A percentile compares a stretch with the other conserved stretches of the same genome.
Evolutionary conservation across 2,797 vertebrate species (phyloP).

Genomic region (Hemibagrus guttatus): DNA sequence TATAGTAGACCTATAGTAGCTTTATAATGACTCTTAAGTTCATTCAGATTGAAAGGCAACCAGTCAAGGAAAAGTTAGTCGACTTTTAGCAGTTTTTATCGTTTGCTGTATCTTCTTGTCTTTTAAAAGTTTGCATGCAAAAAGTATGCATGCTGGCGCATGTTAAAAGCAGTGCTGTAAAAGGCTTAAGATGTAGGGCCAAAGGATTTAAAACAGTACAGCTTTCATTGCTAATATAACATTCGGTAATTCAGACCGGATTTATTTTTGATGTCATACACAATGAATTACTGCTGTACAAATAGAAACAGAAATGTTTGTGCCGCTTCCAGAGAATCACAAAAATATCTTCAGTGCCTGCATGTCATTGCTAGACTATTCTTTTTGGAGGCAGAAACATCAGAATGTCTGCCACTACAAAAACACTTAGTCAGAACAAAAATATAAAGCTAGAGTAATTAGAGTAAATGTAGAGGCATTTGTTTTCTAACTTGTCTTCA

Average conservation of each 20-base stretch:
- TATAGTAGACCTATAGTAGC: background rate
- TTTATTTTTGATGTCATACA: constrained; percentile 4
- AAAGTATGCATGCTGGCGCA: background rate
- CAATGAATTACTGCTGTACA: background rate
- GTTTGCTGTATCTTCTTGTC: background rate
- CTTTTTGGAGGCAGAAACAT: background rate
- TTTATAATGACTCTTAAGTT: background rate
- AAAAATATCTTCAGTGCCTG: background rate
- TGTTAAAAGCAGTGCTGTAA: background rate
- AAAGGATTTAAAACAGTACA: constrained; percentile 10
- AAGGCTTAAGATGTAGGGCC: background rate
- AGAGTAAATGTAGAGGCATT: background rate
- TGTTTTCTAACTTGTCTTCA: constrained; percentile 10
- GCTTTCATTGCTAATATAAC: background rate
- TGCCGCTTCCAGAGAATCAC: background rate
- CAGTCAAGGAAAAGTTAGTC: background rate
- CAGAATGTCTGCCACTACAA: background rate
- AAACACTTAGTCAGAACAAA: background rate
- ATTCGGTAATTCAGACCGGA: constrained; percentile 10
- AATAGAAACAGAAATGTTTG: background rate
- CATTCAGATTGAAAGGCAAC: background rate
- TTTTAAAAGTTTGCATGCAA: background rate
- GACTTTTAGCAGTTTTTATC: background rate
- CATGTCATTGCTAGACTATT: background rate
- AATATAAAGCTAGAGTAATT: background rate